Evolutionary conservation across 2,888 invertebrate species (phyloP).

Genomic region (Polydrusus cervinus): DNA sequence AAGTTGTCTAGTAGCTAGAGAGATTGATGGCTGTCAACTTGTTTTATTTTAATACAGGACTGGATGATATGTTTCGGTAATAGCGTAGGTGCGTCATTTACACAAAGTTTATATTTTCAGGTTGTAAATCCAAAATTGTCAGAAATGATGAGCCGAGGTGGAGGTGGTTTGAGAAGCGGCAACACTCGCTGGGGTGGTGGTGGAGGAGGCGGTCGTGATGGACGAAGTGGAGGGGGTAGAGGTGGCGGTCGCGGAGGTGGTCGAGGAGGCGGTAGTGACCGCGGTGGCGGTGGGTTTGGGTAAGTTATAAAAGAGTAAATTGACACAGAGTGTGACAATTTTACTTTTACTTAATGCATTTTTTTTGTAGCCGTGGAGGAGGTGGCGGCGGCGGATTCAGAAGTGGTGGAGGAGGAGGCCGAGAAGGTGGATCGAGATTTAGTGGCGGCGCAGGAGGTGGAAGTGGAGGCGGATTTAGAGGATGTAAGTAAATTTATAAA

Average conservation of each 20-base stretch:
- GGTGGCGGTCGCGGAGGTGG: constrained; percentile 57
- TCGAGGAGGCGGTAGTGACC: constrained; percentile 55
- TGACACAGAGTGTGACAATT: too few species aligned
- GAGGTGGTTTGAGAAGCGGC: constrained; percentile 71
- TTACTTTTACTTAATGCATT: background rate
- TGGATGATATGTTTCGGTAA: too few species aligned
- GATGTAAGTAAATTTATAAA: constrained; percentile 28
- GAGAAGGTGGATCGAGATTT: constrained; percentile 57
- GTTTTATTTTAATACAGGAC: too few species aligned
- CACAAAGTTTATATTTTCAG: constrained; percentile 68
- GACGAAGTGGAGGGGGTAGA: constrained; percentile 53
- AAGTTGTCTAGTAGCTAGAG: too few species aligned
- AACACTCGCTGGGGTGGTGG: constrained; percentile 66
- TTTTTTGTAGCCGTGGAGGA: constrained; percentile 26
- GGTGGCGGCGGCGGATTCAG: constrained; percentile 54
- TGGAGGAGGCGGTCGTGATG: constrained; percentile 55
- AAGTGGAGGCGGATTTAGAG: constrained; percentile 52
- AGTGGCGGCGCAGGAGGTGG: constrained; percentile 58
- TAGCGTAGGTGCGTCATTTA: background rate
- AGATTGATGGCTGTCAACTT: too few species aligned
- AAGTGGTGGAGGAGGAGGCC: constrained; percentile 54
- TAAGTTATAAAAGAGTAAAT: constrained; percentile 10
- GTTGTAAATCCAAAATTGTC: constrained; percentile 89
- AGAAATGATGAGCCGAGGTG: constrained; percentile 78
- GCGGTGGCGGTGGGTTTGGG: constrained; percentile 52